Conservation (phyloP, 2,113 vertebrate genomes). For the Glaucidium brasilianum region DNA sequence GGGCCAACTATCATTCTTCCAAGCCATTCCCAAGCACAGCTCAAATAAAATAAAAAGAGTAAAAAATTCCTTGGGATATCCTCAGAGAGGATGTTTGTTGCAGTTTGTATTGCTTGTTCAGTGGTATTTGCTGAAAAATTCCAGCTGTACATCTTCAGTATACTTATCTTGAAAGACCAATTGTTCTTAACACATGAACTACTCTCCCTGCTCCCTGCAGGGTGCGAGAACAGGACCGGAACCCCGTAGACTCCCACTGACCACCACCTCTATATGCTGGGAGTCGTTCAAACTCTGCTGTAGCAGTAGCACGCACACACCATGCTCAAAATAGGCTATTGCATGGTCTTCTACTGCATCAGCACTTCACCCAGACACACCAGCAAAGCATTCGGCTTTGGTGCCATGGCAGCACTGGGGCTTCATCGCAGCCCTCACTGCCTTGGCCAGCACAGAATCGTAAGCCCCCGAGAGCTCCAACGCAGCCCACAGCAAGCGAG, state of each 20-base stretch:
- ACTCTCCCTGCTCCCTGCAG: not conserved
- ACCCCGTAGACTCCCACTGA: rapidly evolving
- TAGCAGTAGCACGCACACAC: not conserved
- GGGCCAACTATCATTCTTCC: not conserved
- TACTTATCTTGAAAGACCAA: not conserved
- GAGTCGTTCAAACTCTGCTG: not conserved
- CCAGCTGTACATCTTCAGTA: not conserved
- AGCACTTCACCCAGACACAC: rapidly evolving
- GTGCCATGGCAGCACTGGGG: rapidly evolving
- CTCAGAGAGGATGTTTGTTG: not conserved
- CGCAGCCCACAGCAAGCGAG: rapidly evolving
- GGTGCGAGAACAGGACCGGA: not conserved
- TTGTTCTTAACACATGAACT: not conserved
- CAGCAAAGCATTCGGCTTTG: rapidly evolving
- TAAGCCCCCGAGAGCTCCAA: not conserved
- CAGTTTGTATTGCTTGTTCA: not conserved
- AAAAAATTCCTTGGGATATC: not conserved
- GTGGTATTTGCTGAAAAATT: not conserved
- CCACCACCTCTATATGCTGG: not conserved
- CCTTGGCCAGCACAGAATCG: rapidly evolving
- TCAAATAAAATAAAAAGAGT: not conserved
- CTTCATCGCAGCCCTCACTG: rapidly evolving
- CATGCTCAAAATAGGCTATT: rapidly evolving
- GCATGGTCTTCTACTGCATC: too few relatives aligned
- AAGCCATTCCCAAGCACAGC: not conserved